phyloP scores from a whole-genome alignment of 1,140 invertebrate species.

The Polyergus mexicanus region DNA sequence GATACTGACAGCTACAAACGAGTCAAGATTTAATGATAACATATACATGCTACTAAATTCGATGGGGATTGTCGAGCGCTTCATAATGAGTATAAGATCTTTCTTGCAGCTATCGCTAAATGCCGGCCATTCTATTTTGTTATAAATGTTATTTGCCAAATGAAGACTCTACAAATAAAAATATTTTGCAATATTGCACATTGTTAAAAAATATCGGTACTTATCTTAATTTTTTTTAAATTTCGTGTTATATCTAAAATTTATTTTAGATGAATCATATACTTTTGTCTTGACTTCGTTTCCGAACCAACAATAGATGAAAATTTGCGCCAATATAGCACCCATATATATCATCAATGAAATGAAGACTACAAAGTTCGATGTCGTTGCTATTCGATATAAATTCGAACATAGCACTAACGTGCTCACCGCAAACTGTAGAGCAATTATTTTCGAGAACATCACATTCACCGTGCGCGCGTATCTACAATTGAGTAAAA shows the following conservation, averaged over 20 bases:
- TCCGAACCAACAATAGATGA: constrained; percentile 70
- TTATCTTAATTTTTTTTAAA: background rate
- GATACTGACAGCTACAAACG: constrained; percentile 70
- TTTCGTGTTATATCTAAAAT: background rate
- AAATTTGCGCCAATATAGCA: constrained; percentile 37
- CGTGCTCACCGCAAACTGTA: constrained; percentile 45
- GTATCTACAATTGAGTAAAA: constrained; percentile 21
- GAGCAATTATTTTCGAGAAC: constrained; percentile 39
- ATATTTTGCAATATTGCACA: background rate
- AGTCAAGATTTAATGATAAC: constrained; percentile 65
- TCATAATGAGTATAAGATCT: constrained; percentile 68
- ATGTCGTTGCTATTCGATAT: constrained; percentile 32
- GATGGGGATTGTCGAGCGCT: constrained; percentile 58
- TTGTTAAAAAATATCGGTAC: background rate
- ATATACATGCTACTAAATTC: constrained; percentile 63
- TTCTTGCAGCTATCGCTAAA: constrained; percentile 52
- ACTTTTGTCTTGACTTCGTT: constrained; percentile 70
- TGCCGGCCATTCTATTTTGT: constrained; percentile 66
- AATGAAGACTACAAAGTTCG: background rate
- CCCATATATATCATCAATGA: constrained; percentile 6
- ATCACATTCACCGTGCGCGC: constrained; percentile 10
- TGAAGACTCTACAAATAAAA: constrained; percentile 58
- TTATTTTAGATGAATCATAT: background rate
- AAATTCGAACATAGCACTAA: constrained; percentile 44
- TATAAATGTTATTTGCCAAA: constrained; percentile 50